These are phyloP conservation scores for Bombus pascuorum DNA, from an alignment of 1,140 invertebrate species.

Conservation along the genomic window DNA sequence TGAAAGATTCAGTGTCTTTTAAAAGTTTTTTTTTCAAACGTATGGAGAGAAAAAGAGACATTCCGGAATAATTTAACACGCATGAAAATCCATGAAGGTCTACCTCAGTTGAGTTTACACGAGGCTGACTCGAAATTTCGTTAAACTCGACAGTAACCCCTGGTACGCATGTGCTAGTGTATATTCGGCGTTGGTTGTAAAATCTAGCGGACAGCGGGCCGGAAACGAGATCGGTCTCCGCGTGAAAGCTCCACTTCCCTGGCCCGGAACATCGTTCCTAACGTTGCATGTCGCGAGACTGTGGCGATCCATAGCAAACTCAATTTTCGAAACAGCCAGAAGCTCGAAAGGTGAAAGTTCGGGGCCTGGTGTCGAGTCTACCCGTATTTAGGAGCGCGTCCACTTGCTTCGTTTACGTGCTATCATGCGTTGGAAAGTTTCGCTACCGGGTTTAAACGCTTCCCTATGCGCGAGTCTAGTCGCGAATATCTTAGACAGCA, in stretches of 20 bases:
- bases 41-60: no score
- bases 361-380: neutral
- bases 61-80: neutral
- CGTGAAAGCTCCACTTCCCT: slow-evolving; percentile 21
- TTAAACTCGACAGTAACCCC: slow-evolving; percentile 17
- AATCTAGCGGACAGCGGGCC: slow-evolving; percentile 8
- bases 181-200: slow-evolving; percentile 25
- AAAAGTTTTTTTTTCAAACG: no score
- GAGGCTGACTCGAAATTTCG: slow-evolving; percentile 9
- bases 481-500: neutral
- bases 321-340: slow-evolving; percentile 62
- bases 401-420: neutral
- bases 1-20: no score
- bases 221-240: slow-evolving; percentile 13
- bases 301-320: slow-evolving; percentile 62
- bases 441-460: neutral
- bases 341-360: slow-evolving; percentile 51
- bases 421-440: neutral
- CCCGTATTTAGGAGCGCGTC: neutral
- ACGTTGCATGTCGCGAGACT: slow-evolving; percentile 42
- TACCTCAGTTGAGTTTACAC: neutral
- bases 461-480: no score
- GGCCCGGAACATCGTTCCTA: slow-evolving; percentile 13
- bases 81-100: neutral
- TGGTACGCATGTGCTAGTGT: neutral